Evolutionary conservation across 2,888 invertebrate species (phyloP), one percentile per base, ranked within the genome.

Genomic region (Campopleginae sp.): DNA sequence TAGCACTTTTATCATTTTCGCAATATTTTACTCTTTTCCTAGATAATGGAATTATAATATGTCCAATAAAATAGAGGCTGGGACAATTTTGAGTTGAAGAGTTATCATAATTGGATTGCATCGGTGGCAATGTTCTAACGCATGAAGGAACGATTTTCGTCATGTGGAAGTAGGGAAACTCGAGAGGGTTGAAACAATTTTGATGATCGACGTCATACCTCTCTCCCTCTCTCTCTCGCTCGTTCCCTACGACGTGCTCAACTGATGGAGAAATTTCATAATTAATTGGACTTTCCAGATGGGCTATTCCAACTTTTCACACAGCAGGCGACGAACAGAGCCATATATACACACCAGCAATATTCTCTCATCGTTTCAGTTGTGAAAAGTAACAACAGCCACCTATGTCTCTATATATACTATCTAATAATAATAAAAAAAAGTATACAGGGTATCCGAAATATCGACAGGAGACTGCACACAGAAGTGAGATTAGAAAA

Each of bases 241-340:
- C 48, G 2, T 17, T 31, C 75, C 14, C 42, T 74, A 44, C 23
- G 51, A 80, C 63, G 33, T 51, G 33, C 54, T 80, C 33, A 14
- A 48, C 58, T 23, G 48, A 14, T 46, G 14, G 72, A 44, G 54
- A 71, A 75, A 76, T 76, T 71, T 71, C 51, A 63, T 54, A 65
- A 76, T 80, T 84, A 84, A 84, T 84, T 84, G 76, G 54, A 84
- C 75, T 65, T 84, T 84, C 71, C 76, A 54, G 75, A 71, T 76
- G 80, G 58, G 38, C 70, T 76, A 63, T 71, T 76, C 51, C 46
- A 76, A 84, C 84, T 80, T 84, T 80, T 33, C 51, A 33, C 58
- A 46, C 19, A 33, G 54, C 12, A 27, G 27, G 42, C 46, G 65
- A 65, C 31, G 70, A 23, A 46, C 14, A 46, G 17, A 31, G 17